phyloP scores from a whole-genome alignment of 2,113 vertebrate species.

The Calidris pygmaea region DNA sequence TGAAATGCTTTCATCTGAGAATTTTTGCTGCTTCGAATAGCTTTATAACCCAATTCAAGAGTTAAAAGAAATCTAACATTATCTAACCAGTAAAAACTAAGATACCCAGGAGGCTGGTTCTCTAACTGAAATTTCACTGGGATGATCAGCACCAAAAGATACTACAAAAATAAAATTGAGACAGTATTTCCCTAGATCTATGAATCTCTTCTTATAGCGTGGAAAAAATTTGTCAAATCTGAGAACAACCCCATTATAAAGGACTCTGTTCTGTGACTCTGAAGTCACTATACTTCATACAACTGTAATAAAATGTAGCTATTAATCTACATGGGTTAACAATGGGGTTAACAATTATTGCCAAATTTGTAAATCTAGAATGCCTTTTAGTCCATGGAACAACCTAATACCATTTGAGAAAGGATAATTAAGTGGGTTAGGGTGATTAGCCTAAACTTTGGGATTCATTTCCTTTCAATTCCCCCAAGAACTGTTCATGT shows the following conservation, averaged over 20 bases:
- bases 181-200: background rate
- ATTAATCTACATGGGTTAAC: background rate
- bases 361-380: background rate
- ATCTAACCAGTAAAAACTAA: background rate
- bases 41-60: background rate
- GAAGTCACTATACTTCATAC: background rate
- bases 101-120: background rate
- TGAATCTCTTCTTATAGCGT: background rate
- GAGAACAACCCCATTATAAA: background rate
- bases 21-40: background rate
- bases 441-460: background rate
- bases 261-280: background rate
- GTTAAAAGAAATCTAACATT: background rate
- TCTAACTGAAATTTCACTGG: background rate
- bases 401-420: background rate
- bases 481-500: background rate
- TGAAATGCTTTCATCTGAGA: background rate
- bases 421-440: background rate
- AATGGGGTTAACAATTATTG: background rate
- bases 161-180: background rate
- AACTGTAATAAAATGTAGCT: background rate
- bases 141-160: background rate
- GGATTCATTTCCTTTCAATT: background rate
- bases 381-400: background rate
- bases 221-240: background rate